These are phyloP conservation scores for Amniataba percoides DNA, from an alignment of 2,797 vertebrate species.

Conservation along the genomic window DNA sequence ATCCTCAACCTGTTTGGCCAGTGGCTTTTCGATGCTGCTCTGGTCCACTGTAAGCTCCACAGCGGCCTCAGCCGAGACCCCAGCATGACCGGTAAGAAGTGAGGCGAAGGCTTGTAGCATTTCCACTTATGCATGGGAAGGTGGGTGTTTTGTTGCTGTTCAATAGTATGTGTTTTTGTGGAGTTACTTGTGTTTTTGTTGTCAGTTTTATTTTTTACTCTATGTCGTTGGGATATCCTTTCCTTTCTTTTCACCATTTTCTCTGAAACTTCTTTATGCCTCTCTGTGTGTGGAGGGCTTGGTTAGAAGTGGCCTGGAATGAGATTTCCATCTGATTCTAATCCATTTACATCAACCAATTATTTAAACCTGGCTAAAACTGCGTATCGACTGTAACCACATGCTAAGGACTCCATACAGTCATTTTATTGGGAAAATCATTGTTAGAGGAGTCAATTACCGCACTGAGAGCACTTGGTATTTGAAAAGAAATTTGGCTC, in stretches of 20 bases:
- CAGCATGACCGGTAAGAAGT: slow-evolving; percentile 95
- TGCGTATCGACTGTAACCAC: slow-evolving; percentile 44
- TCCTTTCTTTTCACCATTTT: slow-evolving; percentile 71
- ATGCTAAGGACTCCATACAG: slow-evolving; percentile 32
- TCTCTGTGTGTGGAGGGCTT: slow-evolving; percentile 78
- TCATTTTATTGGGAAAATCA: slow-evolving; percentile 37
- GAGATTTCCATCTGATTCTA: slow-evolving; percentile 68
- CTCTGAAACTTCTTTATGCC: slow-evolving; percentile 65
- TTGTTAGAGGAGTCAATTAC: slow-evolving; percentile 28
- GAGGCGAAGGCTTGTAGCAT: not conserved
- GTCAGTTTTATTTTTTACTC: slow-evolving; percentile 55
- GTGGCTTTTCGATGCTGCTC: slow-evolving; percentile 95
- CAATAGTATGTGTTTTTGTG: slow-evolving; percentile 67
- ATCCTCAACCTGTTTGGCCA: slow-evolving; percentile 97
- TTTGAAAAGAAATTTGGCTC: slow-evolving; percentile 54
- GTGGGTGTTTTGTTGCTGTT: slow-evolving; percentile 72
- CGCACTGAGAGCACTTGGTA: slow-evolving; percentile 25
- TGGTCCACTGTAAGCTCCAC: slow-evolving; percentile 98
- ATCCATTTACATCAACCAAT: slow-evolving; percentile 62
- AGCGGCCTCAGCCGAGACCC: slow-evolving; percentile 95
- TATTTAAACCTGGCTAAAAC: slow-evolving; percentile 55
- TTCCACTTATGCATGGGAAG: slow-evolving; percentile 74
- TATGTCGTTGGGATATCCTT: slow-evolving; percentile 68
- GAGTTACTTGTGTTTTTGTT: slow-evolving; percentile 61
- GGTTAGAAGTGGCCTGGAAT: slow-evolving; percentile 76